Evolutionary conservation across 2,888 invertebrate species (phyloP).

Genomic region (Lissonota sp.): DNA sequence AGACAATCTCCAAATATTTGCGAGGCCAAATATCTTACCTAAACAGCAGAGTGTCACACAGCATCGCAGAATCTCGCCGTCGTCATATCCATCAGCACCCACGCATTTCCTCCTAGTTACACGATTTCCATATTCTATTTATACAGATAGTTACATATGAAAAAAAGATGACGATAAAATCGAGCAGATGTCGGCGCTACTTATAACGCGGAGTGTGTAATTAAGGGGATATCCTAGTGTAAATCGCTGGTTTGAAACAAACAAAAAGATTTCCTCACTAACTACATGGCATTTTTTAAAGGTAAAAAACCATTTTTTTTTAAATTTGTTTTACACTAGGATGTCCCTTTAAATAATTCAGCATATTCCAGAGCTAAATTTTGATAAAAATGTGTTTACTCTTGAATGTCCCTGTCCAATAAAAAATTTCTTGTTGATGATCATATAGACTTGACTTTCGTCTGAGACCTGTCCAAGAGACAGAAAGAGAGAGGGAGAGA

Average conservation of each 20-base stretch:
- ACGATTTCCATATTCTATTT: too few species aligned
- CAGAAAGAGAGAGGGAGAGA: not conserved
- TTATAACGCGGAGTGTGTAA: not conserved
- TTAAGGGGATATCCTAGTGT: not conserved
- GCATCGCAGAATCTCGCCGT: conserved; percentile 70
- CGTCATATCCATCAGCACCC: conserved; percentile 63
- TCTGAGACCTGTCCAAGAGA: not conserved
- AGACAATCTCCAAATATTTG: conserved; percentile 84
- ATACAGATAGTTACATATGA: too few species aligned
- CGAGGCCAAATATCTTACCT: conserved; percentile 83
- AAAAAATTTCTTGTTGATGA: conserved; percentile 37
- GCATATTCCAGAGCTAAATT: too few species aligned
- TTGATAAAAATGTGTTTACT: too few species aligned
- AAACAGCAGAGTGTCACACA: conserved; percentile 81
- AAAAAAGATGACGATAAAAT: too few species aligned
- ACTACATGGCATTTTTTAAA: too few species aligned
- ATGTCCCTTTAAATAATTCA: too few species aligned
- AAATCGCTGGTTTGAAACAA: too few species aligned
- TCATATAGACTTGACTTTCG: conserved; percentile 62
- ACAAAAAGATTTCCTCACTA: too few species aligned
- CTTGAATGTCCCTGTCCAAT: not conserved
- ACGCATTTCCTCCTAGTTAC: conserved; percentile 51
- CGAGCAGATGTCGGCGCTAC: too few species aligned
- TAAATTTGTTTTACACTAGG: too few species aligned
- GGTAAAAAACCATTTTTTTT: too few species aligned